Percentiles rank a stretch among this genome's conserved stretches.
Evolutionary conservation across 2,113 vertebrate genomes (phyloP).

Genomic region (Hydrochoerus hydrochaeris): DNA sequence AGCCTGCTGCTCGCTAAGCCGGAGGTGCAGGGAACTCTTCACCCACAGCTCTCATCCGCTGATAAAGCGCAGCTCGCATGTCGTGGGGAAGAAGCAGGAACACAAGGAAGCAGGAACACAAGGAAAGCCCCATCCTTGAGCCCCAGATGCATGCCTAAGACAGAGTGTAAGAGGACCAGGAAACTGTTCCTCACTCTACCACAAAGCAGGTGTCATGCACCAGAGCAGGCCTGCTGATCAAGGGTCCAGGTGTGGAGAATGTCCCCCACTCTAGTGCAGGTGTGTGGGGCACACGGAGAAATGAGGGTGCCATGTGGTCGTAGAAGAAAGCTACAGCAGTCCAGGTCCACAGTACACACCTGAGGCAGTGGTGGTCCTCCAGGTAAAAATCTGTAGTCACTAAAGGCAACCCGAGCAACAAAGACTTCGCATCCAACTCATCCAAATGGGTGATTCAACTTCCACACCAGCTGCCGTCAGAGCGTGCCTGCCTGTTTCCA

Average conservation of each 20-base stretch:
- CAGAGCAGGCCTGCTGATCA: neutral
- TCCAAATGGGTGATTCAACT: neutral
- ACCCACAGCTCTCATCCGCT: neutral
- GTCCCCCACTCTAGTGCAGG: neutral
- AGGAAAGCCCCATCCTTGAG: too few relatives aligned
- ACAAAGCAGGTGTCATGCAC: too few relatives aligned
- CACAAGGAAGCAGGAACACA: neutral
- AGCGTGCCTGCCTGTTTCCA: neutral
- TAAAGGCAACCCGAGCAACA: neutral
- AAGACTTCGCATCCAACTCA: neutral
- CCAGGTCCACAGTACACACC: neutral
- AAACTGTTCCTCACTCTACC: neutral
- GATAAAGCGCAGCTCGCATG: neutral
- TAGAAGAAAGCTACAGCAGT: accelerated
- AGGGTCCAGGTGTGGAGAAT: neutral
- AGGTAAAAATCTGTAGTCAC: too few relatives aligned
- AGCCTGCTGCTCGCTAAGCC: neutral
- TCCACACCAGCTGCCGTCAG: neutral
- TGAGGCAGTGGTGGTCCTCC: neutral
- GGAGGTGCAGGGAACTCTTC: neutral
- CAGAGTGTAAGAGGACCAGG: neutral
- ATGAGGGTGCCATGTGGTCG: neutral
- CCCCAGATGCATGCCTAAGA: neutral
- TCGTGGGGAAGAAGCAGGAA: neutral
- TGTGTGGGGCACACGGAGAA: neutral